phyloP scores from a whole-genome alignment of 2,888 invertebrate species.

The Fragum sueziense region DNA sequence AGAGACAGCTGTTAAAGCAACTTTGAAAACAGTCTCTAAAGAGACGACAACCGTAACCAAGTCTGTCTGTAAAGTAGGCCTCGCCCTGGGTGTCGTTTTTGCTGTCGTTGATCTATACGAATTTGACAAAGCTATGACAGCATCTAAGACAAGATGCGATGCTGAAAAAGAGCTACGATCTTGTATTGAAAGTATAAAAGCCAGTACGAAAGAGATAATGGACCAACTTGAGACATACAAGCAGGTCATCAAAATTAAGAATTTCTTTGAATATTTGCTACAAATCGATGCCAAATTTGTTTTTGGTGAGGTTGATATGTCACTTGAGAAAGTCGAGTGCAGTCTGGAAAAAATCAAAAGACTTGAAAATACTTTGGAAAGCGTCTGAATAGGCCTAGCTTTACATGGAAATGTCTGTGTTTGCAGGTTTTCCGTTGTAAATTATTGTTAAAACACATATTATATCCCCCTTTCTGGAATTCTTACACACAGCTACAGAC shows the following conservation, averaged over 20 bases:
- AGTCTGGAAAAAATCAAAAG: background rate
- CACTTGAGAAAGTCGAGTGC: background rate
- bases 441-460: too few species aligned
- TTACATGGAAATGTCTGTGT: too few species aligned
- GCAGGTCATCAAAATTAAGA: background rate
- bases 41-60: background rate
- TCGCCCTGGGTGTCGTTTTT: background rate
- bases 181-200: background rate
- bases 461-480: too few species aligned
- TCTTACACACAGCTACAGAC: too few species aligned
- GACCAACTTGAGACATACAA: background rate
- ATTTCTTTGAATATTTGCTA: conserved; percentile 2
- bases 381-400: too few species aligned
- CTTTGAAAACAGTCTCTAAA: background rate
- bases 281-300: background rate
- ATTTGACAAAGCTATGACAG: background rate
- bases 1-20: background rate
- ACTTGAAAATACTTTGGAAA: background rate
- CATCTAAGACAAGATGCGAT: conserved; percentile 6
- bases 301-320: background rate
- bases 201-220: background rate
- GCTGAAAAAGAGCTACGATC: conserved; percentile 5
- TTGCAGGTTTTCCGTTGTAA: too few species aligned
- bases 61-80: conserved; percentile 1
- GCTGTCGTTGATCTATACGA: conserved; percentile 10